phyloP scores from a whole-genome alignment of 2,113 vertebrate genomes.

The Erythrocebus patas region DNA sequence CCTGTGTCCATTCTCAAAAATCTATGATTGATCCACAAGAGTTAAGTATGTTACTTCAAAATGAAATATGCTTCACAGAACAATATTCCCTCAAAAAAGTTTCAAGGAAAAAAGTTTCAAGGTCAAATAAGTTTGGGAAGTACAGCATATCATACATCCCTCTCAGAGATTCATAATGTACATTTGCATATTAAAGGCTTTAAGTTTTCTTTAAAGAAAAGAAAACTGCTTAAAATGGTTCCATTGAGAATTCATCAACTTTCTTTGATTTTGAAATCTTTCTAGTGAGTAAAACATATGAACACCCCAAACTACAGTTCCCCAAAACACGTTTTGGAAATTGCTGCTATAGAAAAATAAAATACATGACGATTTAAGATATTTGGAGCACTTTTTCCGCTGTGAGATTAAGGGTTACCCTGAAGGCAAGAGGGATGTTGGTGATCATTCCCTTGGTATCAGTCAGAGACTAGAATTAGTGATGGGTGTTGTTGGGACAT shows the following conservation, averaged over 20 bases:
- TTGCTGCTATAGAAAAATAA: not conserved
- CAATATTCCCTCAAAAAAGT: slow-evolving; percentile 39
- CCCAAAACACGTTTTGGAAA: slow-evolving; percentile 26
- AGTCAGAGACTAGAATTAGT: not conserved
- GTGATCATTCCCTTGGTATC: not conserved
- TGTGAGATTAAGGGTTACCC: not conserved
- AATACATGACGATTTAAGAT: not conserved
- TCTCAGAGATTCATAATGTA: slow-evolving; percentile 34
- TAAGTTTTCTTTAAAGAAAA: slow-evolving; percentile 45
- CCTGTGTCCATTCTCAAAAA: not conserved
- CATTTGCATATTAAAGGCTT: slow-evolving; percentile 66
- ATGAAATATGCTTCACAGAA: not conserved
- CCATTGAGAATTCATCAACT: slow-evolving; percentile 35
- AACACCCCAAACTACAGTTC: slow-evolving; percentile 27
- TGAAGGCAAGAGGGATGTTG: not conserved
- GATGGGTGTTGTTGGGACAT: not conserved
- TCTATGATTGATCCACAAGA: not conserved
- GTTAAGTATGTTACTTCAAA: not conserved
- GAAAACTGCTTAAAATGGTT: slow-evolving; percentile 58
- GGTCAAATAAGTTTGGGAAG: slow-evolving; percentile 58
- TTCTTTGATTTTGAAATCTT: slow-evolving; percentile 57
- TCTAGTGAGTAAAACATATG: slow-evolving; percentile 27
- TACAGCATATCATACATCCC: not conserved
- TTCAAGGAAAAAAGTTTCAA: slow-evolving; percentile 31
- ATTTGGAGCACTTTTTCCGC: not conserved